Conservation (phyloP, 2,888 invertebrate species). For the Chorisops tibialis region DNA sequence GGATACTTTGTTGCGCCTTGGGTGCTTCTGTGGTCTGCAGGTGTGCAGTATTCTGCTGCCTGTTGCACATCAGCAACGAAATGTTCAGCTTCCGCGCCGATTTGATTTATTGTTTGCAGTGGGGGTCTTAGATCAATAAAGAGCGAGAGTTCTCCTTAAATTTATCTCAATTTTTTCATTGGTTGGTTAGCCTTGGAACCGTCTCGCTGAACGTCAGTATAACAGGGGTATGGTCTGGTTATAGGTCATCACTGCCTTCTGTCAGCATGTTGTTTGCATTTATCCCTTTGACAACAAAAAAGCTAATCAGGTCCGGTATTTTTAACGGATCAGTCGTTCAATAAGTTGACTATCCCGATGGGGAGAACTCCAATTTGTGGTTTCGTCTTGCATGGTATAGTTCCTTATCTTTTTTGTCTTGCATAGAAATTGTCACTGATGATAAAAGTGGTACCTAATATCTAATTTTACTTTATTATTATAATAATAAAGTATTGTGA, state of each 20-base stretch:
- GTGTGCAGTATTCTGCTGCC: background rate
- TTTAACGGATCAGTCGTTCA: conserved; percentile 25
- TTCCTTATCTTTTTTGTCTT: conserved; percentile 3
- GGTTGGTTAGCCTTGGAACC: background rate
- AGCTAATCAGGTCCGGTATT: conserved; percentile 26
- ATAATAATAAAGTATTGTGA: too few species aligned
- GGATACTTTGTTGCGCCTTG: too few species aligned
- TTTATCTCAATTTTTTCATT: background rate
- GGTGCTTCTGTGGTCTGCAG: background rate
- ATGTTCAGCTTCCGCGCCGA: background rate
- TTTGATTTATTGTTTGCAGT: background rate
- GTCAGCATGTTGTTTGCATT: background rate
- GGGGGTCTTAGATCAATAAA: conserved; percentile 1
- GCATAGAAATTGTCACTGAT: conserved; percentile 33
- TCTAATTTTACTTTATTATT: conserved; percentile 21
- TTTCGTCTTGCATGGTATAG: background rate
- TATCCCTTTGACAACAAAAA: conserved; percentile 19
- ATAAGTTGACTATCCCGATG: conserved; percentile 21
- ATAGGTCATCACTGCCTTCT: background rate
- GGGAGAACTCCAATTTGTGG: background rate
- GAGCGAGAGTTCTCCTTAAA: background rate
- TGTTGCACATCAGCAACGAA: background rate
- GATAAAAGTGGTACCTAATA: conserved; percentile 32
- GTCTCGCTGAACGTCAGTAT: too few species aligned
- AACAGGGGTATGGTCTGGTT: too few species aligned